A percentile compares a stretch with the other conserved stretches of the same genome.
Evolutionary conservation across 92 coral and sea anemone genomes (phyloP).

Genomic region (Siderastrea siderea): DNA sequence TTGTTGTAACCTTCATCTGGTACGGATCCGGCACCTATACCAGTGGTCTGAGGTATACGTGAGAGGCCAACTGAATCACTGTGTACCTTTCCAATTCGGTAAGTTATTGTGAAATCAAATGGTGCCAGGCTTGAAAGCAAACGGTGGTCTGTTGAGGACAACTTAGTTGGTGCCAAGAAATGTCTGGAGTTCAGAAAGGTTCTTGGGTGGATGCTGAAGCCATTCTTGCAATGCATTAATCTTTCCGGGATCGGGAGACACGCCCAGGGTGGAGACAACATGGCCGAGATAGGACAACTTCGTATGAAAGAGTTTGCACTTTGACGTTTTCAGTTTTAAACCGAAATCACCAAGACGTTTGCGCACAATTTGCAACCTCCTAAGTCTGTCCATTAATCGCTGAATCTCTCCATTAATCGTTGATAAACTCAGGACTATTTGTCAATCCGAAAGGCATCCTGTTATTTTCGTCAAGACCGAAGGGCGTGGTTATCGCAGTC

Average conservation of each 20-base stretch:
- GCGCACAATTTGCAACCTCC: slow-evolving; percentile 53
- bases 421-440: slow-evolving; percentile 57
- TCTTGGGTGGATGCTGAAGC: slow-evolving; percentile 30
- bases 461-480: slow-evolving; percentile 44
- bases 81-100: slow-evolving; percentile 52
- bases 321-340: slow-evolving; percentile 66
- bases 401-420: slow-evolving; percentile 32
- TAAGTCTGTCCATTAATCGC: slow-evolving; percentile 57
- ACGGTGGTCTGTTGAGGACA: slow-evolving; percentile 69
- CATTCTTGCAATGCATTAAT: slow-evolving; percentile 36
- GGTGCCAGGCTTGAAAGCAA: slow-evolving; percentile 62
- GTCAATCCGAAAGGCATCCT: too few relatives aligned
- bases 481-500: slow-evolving; percentile 66
- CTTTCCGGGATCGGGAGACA: slow-evolving; percentile 60
- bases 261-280: slow-evolving; percentile 41
- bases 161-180: slow-evolving; percentile 61
- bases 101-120: slow-evolving; percentile 68
- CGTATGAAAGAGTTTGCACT: slow-evolving; percentile 59
- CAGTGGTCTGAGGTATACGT: slow-evolving; percentile 31
- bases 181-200: slow-evolving; percentile 19
- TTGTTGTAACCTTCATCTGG: slow-evolving; percentile 29
- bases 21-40: not conserved
- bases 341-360: slow-evolving; percentile 43
- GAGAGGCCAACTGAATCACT: slow-evolving; percentile 67
- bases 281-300: slow-evolving; percentile 48